Percentiles rank a stretch among this genome's conserved stretches.
phyloP scores from a whole-genome alignment of 35 echinoderm and acorn worm species.

The Amphiura filiformis region DNA sequence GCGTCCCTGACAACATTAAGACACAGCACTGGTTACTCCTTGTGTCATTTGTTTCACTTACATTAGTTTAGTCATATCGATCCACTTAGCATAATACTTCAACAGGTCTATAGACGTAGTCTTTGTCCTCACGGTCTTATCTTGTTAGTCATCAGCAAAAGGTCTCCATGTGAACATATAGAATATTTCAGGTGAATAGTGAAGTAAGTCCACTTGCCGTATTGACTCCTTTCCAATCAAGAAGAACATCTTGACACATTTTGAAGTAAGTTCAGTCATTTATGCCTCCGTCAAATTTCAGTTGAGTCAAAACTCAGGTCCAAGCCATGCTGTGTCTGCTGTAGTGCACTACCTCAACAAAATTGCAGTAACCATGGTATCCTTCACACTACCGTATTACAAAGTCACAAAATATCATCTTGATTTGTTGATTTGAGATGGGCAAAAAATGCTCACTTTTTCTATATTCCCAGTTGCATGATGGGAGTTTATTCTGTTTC shows the following conservation, averaged over 20 bases:
- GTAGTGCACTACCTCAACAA: neutral
- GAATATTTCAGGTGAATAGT: neutral
- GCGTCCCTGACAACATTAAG: neutral
- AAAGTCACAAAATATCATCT: conserved; percentile 3
- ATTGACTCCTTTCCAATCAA: neutral
- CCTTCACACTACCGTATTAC: neutral
- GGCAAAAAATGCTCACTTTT: conserved; percentile 1
- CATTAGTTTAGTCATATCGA: neutral
- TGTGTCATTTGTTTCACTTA: neutral
- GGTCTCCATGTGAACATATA: conserved; percentile 6
- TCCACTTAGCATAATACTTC: neutral
- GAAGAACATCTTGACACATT: neutral
- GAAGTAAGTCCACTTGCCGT: neutral
- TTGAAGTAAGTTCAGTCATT: neutral
- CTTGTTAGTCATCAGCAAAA: neutral
- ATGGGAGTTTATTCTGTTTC: neutral
- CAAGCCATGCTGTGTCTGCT: neutral
- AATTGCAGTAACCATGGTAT: neutral
- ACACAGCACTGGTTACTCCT: neutral
- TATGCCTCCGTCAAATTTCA: neutral
- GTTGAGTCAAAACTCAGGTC: neutral
- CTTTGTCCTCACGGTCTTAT: neutral
- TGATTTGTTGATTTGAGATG: too few relatives aligned
- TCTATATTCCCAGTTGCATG: neutral
- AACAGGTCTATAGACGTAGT: neutral